These are phyloP conservation scores for Epinotia ramella DNA, from an alignment of 2,888 invertebrate species.

Conservation along the genomic window DNA sequence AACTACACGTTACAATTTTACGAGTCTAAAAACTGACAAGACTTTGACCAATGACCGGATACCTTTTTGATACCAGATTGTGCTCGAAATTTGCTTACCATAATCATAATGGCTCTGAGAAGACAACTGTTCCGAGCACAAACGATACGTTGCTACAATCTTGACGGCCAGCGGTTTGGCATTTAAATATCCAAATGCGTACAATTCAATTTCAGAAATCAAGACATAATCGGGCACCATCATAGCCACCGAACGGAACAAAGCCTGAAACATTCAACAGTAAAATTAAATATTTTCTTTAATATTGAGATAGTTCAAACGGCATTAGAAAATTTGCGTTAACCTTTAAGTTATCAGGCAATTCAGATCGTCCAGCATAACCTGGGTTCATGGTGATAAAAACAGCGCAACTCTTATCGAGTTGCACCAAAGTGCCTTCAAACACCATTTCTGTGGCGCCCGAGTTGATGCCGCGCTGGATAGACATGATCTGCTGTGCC, in stretches of 20 bases:
- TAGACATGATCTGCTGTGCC: slow-evolving; percentile 97
- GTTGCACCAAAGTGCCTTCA: slow-evolving; percentile 93
- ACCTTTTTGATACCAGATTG: background rate
- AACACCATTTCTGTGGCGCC: slow-evolving; percentile 91
- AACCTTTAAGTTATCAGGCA: slow-evolving; percentile 97
- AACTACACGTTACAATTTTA: no score
- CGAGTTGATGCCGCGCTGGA: slow-evolving; percentile 95
- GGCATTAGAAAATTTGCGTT: background rate
- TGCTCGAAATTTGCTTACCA: slow-evolving; percentile 76
- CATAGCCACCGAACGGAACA: slow-evolving; percentile 98
- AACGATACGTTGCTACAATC: slow-evolving; percentile 96
- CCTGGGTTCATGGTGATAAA: slow-evolving; percentile 99
- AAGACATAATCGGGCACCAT: slow-evolving; percentile 99
- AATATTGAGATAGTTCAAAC: background rate
- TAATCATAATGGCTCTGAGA: slow-evolving; percentile 98
- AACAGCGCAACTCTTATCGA: slow-evolving; percentile 95
- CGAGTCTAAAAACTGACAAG: no score
- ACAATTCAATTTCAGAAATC: slow-evolving; percentile 97
- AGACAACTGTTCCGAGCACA: slow-evolving; percentile 97
- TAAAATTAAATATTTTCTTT: background rate
- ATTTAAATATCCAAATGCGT: slow-evolving; percentile 95
- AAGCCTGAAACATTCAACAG: slow-evolving; percentile 82
- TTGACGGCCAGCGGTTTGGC: slow-evolving; percentile 96
- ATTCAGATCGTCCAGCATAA: slow-evolving; percentile 96
- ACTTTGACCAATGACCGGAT: no score